phyloP scores from a whole-genome alignment of 1,140 invertebrate genomes.

The Drosophila pallidifrons region DNA sequence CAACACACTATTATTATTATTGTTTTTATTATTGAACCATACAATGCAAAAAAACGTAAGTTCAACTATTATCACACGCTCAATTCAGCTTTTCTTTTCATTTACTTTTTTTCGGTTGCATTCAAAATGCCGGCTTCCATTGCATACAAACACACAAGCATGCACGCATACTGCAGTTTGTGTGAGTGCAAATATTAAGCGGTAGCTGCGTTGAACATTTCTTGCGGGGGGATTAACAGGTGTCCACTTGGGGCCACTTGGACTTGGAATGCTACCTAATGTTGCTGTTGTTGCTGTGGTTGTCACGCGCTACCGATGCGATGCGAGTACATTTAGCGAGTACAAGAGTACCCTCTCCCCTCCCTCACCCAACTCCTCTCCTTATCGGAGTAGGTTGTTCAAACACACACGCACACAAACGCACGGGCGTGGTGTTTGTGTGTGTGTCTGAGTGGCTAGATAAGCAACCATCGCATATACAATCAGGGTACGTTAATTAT shows the following conservation, averaged over 20 bases:
- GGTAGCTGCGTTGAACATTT: conserved; percentile 41
- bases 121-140: conserved; percentile 13
- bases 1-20: conserved; percentile 6
- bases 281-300: conserved; percentile 15
- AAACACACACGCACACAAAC: conserved; percentile 46
- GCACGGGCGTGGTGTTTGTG: background rate
- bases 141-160: background rate
- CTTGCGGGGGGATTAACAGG: conserved; percentile 43
- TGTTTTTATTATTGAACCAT: no score
- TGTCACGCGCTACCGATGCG: conserved; percentile 66
- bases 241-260: conserved; percentile 42
- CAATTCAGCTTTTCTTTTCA: background rate
- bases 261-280: background rate
- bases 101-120: conserved; percentile 19
- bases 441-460: conserved; percentile 46
- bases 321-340: conserved; percentile 39
- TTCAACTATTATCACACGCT: background rate
- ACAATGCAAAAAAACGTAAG: conserved; percentile 8
- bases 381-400: conserved; percentile 74
- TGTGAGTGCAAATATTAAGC: background rate
- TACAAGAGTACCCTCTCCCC: conserved; percentile 19
- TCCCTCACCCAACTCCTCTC: background rate
- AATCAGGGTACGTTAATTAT: conserved; percentile 68
- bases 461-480: conserved; percentile 54
- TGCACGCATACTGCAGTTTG: background rate